Percentiles rank a stretch among this genome's conserved stretches.
Conservation (phyloP, 37 sponge, comb jelly and placozoan species). For the Chondrosia reniformis region DNA sequence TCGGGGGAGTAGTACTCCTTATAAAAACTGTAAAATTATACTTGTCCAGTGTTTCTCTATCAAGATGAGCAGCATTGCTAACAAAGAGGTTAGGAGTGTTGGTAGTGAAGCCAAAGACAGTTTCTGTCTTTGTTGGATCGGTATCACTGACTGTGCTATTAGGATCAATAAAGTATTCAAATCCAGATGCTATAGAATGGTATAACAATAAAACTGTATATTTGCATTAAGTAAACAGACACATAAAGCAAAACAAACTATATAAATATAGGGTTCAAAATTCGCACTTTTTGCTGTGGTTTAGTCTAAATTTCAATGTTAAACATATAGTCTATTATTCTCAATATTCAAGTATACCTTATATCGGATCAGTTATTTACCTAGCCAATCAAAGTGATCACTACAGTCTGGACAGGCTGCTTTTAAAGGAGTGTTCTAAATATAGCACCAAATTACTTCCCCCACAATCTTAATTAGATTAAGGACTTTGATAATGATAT, state of each 20-base stretch:
- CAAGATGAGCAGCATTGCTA: not conserved
- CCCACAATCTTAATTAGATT: too few relatives aligned
- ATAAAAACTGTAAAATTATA: not conserved
- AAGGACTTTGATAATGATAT: too few relatives aligned
- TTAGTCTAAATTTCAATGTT: too few relatives aligned
- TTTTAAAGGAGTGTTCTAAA: too few relatives aligned
- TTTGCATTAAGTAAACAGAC: not conserved
- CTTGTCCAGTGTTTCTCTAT: not conserved
- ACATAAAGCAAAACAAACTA: not conserved
- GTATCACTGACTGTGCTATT: not conserved
- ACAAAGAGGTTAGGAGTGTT: conserved; percentile 20
- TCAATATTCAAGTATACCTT: too few relatives aligned
- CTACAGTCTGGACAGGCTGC: too few relatives aligned
- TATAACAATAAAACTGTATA: not conserved
- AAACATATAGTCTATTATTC: too few relatives aligned
- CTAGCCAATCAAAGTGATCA: too few relatives aligned
- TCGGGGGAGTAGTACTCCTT: not conserved
- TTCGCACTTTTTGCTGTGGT: too few relatives aligned
- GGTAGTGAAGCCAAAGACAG: conserved; percentile 5
- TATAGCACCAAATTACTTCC: too few relatives aligned
- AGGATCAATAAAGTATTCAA: not conserved
- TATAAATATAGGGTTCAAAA: not conserved
- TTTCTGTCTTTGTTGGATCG: not conserved
- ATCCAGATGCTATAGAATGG: not conserved
- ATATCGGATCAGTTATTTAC: too few relatives aligned